Base-by-base conservation (phyloP, 2,888 invertebrate genomes). In the Atethmia centrago region DNA sequence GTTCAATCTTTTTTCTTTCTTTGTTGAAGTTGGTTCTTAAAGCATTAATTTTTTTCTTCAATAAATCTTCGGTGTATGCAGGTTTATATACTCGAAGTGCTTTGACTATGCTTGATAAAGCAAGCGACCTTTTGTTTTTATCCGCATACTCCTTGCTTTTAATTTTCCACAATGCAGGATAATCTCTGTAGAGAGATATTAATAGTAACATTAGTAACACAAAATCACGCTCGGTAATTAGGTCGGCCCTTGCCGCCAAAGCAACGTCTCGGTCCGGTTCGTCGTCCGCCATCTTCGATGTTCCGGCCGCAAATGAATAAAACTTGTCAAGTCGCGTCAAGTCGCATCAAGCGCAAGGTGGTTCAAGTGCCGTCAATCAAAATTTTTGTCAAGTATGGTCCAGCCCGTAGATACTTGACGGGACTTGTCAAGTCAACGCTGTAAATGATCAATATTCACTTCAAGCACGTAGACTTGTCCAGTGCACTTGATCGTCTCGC, bases 151-250 rank as follows among this genome's bases (percentile, higher is more conserved):
- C 80, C 69, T 77, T 68, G 49, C 66, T 66, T 66, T 55, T 45
- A 56, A 66, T 36, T 36, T 58, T 74, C 70, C 72, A 80, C 56
- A 77, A 31, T 71, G 64, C 82, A 77, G 77, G 82, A 77, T 68
- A 79, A 79, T 79, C 82, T 68, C 73, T 81, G 75, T 74, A 74
- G 58, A 77, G 70, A 75, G 78, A 81, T 81, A 77, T 82, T 79
- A 77, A 72, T 67, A 79, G 70, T 55, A 66, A 4, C 25, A 55
- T 77, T 67, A 79, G 70, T 55, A 66, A 4, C 25, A 55, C 79
- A 79, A 82, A 82, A 78, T 80, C 83, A 74, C 72, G 74, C 75
- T 80, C 82, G 68, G 82, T 82, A 82, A 78, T 80, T 82, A 74
- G 68, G 74, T 80, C 72, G 72, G 77, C 77, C 58, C 74, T 80